phyloP scores from a whole-genome alignment of 2,113 vertebrate genomes.

The Paradoxurus hermaphroditus region DNA sequence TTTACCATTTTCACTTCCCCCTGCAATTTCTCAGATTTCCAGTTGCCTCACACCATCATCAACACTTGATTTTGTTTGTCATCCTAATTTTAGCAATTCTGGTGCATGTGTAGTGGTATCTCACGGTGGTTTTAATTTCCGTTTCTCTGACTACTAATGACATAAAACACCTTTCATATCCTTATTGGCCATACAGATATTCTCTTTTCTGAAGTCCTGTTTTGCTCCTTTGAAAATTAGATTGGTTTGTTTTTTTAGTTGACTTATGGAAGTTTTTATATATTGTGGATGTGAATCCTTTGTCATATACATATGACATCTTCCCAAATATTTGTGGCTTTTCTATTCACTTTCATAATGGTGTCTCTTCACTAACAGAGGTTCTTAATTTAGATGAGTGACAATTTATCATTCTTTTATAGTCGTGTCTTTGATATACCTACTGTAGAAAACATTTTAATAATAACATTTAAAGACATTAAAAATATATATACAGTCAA shows the following conservation, averaged over 20 bases:
- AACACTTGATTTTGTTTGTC: neutral
- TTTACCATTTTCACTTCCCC: conserved; percentile 15
- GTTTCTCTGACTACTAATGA: conserved; percentile 2
- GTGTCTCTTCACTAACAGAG: neutral
- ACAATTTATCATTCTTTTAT: neutral
- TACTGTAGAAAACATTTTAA: neutral
- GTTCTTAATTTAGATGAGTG: conserved; percentile 11
- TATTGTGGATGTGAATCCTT: neutral
- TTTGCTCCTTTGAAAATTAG: neutral
- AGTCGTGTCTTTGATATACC: neutral
- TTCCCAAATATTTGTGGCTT: neutral
- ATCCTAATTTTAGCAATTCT: conserved; percentile 12
- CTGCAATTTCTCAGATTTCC: neutral
- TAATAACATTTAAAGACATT: neutral
- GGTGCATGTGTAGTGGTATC: neutral
- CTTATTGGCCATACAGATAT: neutral
- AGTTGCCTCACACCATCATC: neutral
- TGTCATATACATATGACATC: neutral
- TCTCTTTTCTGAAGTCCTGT: neutral
- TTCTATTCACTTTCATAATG: conserved; percentile 6
- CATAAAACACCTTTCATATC: neutral
- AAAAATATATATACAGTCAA: neutral
- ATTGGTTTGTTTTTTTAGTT: neutral
- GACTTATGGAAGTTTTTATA: neutral
- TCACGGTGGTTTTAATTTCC: neutral